Base-by-base conservation (phyloP, 2,113 vertebrate genomes). In the Ciconia boyciana region DNA sequence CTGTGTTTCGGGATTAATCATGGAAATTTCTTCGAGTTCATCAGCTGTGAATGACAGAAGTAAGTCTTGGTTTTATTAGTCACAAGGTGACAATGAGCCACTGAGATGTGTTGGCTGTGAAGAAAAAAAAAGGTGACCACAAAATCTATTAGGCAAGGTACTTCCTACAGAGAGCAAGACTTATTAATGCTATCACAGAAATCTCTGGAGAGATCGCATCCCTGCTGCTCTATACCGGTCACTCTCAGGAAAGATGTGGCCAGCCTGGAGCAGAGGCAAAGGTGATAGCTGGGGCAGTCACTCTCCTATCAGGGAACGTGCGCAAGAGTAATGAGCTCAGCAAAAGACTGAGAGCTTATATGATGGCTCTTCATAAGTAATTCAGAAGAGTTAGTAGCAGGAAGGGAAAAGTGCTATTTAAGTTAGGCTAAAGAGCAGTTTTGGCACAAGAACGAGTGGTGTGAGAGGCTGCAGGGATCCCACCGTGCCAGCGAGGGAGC, bases 361-460 rank as follows among this genome's bases (percentile, higher is more conserved):
- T 39, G 69, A 90, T 90, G 7, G 5, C 36, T 85, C 84, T 87
- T 95, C 87, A 90, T 95, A 92, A 96, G 94, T 90, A 96, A 96
- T 94, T 94, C 93, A 91, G 87, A 94, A 83, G 92, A 93, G 70
- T 69, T 92, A 87, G 66, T 44, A 90, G 90, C 82, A 94, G 84
- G 90, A 95, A 97, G 58, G 66, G 87, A 85, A 91, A 90, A 85
- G 41, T 81, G 65, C 87, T 91, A 68, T 91, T 91, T 91, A 87
- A 87, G 94, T 91, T 85, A 91, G 88, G 71, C 84, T 94, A 90
- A 94, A 96, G 90, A 95, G 96, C 82, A 76, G 62, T 94, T 96
- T 65, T 97, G 94, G 96, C 96, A 93, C 70, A 90, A 58, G 91
- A 93, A 69, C 0, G 1, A 85, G 75, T n/a, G 58, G 90, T 46